phyloP scores from a whole-genome alignment of 2,797 vertebrate species.

The Nasua narica region DNA sequence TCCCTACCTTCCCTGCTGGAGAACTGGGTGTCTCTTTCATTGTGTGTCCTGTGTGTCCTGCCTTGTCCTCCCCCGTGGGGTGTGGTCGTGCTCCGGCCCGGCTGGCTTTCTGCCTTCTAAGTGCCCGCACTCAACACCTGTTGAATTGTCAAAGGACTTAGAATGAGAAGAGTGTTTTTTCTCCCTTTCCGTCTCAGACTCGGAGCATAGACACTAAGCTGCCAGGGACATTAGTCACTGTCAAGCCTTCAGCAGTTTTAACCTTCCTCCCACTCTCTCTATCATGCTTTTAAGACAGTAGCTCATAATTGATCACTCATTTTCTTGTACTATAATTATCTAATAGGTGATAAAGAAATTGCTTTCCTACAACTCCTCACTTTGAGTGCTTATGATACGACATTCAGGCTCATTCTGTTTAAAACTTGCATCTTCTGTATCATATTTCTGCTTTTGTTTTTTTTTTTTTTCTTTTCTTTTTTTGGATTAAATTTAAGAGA shows the following conservation, averaged over 20 bases:
- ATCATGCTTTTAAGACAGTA: constrained; percentile 80
- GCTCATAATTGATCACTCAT: constrained; percentile 85
- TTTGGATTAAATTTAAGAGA: constrained; percentile 28
- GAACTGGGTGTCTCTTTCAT: not conserved
- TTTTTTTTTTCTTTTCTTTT: constrained; percentile 63
- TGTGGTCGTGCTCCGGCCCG: not conserved
- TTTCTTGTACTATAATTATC: constrained; percentile 81
- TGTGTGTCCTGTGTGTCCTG: not conserved
- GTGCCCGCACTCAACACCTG: not conserved
- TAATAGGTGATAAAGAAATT: constrained; percentile 80
- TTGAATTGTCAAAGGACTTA: not conserved
- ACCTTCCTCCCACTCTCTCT: constrained; percentile 81
- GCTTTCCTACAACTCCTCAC: constrained; percentile 68
- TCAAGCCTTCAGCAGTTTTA: constrained; percentile 77
- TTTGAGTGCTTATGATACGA: constrained; percentile 70
- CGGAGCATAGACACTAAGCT: constrained; percentile 81
- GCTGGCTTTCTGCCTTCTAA: not conserved
- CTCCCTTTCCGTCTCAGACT: constrained; percentile 73
- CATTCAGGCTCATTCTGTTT: constrained; percentile 64
- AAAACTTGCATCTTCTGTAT: constrained; percentile 61
- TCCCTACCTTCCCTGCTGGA: not conserved
- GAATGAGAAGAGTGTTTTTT: constrained; percentile 45
- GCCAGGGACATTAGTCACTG: constrained; percentile 85
- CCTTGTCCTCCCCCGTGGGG: not conserved
- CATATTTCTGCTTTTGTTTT: constrained; percentile 67